These are phyloP conservation scores for Hetaerina titia DNA, from an alignment of 2,888 invertebrate species.

Conservation along the genomic window DNA sequence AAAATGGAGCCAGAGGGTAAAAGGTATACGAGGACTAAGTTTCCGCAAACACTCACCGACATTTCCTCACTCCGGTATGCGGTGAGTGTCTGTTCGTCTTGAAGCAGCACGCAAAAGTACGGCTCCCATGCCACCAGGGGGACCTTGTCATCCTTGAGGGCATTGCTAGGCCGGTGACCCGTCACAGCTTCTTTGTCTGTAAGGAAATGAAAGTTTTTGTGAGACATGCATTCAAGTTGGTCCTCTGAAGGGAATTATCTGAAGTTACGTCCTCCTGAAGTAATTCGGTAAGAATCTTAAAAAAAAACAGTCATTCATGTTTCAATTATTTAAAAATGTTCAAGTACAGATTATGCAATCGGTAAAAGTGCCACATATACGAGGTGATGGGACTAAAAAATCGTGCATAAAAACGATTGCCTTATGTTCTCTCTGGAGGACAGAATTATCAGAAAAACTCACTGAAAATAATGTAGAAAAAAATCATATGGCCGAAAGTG, in stretches of 20 bases:
- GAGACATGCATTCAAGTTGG: constrained; percentile 50
- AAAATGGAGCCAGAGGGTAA: too few species aligned
- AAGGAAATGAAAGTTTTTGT: constrained; percentile 71
- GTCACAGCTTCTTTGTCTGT: constrained; percentile 74
- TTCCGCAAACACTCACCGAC: constrained; percentile 81
- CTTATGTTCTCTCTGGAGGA: too few species aligned
- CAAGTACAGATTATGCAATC: not conserved
- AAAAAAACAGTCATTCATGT: not conserved
- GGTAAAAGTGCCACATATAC: not conserved
- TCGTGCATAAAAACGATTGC: not conserved
- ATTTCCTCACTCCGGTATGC: constrained; percentile 89
- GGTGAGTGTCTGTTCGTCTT: constrained; percentile 87
- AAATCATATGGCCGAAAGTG: too few species aligned
- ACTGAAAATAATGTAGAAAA: too few species aligned
- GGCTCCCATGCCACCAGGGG: constrained; percentile 84
- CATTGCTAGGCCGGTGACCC: constrained; percentile 78
- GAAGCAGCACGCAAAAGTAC: constrained; percentile 88
- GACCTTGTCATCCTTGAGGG: constrained; percentile 79
- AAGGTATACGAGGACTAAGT: not conserved
- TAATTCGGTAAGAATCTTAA: not conserved
- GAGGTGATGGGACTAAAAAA: not conserved
- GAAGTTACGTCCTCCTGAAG: not conserved
- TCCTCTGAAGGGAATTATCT: constrained; percentile 18
- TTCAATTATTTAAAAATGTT: not conserved
- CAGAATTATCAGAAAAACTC: too few species aligned